phyloP scores from a whole-genome alignment of 2,888 invertebrate genomes.

The Thymelicus acteon region DNA sequence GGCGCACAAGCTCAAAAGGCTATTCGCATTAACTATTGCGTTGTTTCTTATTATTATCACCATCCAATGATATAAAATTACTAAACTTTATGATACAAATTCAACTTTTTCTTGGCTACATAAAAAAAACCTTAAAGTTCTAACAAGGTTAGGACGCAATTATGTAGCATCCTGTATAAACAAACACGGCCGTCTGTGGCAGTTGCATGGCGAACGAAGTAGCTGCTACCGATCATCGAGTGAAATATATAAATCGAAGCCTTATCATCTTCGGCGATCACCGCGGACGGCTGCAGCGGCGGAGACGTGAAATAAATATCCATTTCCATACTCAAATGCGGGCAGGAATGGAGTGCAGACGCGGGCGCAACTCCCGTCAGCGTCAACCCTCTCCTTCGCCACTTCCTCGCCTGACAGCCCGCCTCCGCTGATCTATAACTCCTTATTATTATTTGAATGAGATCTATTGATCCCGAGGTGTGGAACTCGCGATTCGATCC shows the following conservation, averaged over 20 bases:
- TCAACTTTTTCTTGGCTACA: slow-evolving; percentile 6
- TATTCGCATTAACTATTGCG: too few species aligned
- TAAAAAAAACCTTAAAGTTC: slow-evolving; percentile 14
- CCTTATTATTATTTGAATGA: slow-evolving; percentile 84
- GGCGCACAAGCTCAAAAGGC: too few species aligned
- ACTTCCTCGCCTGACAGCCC: slow-evolving; percentile 46
- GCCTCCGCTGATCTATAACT: slow-evolving; percentile 79
- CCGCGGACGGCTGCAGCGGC: slow-evolving; percentile 65
- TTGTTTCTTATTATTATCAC: too few species aligned
- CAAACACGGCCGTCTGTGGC: slow-evolving; percentile 58
- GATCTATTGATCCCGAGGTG: slow-evolving; percentile 83
- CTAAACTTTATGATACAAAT: too few species aligned
- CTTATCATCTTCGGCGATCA: slow-evolving; percentile 81
- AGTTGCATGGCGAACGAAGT: slow-evolving; percentile 72
- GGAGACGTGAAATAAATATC: slow-evolving; percentile 79
- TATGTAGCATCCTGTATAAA: slow-evolving; percentile 59
- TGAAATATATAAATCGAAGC: slow-evolving; percentile 82
- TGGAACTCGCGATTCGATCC: slow-evolving; percentile 77
- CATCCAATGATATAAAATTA: too few species aligned
- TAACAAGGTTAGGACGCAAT: slow-evolving; percentile 33
- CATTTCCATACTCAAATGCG: slow-evolving; percentile 80
- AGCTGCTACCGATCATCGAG: slow-evolving; percentile 79
- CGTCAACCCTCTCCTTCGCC: slow-evolving; percentile 47
- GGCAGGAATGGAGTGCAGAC: slow-evolving; percentile 57
- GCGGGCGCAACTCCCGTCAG: slow-evolving; percentile 50